Base-by-base conservation (phyloP, 2,797 vertebrate species). In the Synanceia verrucosa region DNA sequence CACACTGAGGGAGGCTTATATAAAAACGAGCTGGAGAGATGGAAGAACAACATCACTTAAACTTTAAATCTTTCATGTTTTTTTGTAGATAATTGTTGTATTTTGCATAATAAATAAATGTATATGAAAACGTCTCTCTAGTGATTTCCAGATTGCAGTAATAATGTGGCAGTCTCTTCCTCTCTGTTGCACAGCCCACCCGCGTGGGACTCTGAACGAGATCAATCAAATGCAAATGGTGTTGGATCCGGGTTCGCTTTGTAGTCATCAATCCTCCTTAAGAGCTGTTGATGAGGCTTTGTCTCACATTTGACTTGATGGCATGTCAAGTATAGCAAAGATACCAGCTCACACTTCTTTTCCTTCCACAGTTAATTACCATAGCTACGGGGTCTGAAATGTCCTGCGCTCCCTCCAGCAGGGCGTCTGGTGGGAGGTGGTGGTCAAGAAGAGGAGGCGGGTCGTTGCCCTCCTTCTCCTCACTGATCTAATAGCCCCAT, bases 201-300 rank as follows among this genome's bases (percentile, higher is more conserved):
- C 81, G 83, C 81, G 52, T 21, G 56, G 64, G 70, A 77, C 60
- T 61, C 41, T 36, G 58, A 79, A 37, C 2, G 1, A 64, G 78
- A 87, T 88, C 78, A 86, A 82, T 84, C 64, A 66, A 59, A 84
- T 85, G 73, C 77, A 82, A 86, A 87, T 73, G 34, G 65, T 34
- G 58, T 74, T 61, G 55, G 67, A 83, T 74, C 34, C 36, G 55
- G 59, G 66, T 59, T 61, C 72, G 44, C 65, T 70, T 73, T 75
- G 73, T 31, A 63, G 48, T 74, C 71, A 53, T 64, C 68, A 50
- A 1, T 75, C 33, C 29, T 28, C 5, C 26, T 36, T 60, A 37
- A 61, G 56, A 70, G 47, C 50, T 34, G 21, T 52, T 23, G 19
- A 21, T 36, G 18, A 68, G 21, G 1, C 28, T 74, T 76, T 61